A percentile compares a stretch with the other conserved stretches of the same genome.
These are phyloP conservation scores for Atethmia centrago DNA, from an alignment of 2,888 invertebrate genomes.

Conservation along the genomic window DNA sequence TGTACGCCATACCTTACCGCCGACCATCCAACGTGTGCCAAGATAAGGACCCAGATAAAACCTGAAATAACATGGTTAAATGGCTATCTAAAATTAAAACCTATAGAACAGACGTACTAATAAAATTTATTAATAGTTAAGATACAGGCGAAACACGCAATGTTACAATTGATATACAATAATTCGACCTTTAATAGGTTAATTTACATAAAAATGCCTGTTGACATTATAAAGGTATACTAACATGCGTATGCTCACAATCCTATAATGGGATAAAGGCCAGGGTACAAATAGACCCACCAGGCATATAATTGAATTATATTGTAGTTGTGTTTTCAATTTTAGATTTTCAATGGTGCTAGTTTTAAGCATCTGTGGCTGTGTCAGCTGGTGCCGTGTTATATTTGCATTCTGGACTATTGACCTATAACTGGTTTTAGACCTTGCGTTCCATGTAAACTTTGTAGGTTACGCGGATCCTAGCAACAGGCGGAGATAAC, in stretches of 20 bases:
- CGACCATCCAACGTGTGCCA: constrained; percentile 18
- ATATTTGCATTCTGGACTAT: constrained; percentile 44
- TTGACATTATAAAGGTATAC: constrained; percentile 66
- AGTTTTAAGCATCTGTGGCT: constrained; percentile 37
- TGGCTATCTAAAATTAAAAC: constrained; percentile 45
- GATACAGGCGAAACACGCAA: constrained; percentile 27
- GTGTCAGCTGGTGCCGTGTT: constrained; percentile 36
- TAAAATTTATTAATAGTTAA: constrained; percentile 54
- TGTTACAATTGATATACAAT: constrained; percentile 67
- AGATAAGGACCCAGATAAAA: constrained; percentile 49
- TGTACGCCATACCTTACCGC: constrained; percentile 32
- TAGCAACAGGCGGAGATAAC: constrained; percentile 19
- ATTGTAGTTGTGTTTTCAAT: constrained; percentile 36
- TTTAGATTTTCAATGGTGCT: constrained; percentile 53
- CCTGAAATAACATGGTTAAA: constrained; percentile 38
- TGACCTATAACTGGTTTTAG: constrained; percentile 41
- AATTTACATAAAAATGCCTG: constrained; percentile 74
- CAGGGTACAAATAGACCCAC: constrained; percentile 25
- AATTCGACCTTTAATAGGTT: constrained; percentile 66
- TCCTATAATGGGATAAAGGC: constrained; percentile 31
- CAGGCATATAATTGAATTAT: constrained; percentile 42
- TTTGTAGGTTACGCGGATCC: neutral
- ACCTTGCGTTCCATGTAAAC: constrained; percentile 1
- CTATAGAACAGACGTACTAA: constrained; percentile 23
- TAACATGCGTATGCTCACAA: constrained; percentile 30